Base-by-base conservation (phyloP, 2,113 vertebrate species). In the Ciconia maguari region DNA sequence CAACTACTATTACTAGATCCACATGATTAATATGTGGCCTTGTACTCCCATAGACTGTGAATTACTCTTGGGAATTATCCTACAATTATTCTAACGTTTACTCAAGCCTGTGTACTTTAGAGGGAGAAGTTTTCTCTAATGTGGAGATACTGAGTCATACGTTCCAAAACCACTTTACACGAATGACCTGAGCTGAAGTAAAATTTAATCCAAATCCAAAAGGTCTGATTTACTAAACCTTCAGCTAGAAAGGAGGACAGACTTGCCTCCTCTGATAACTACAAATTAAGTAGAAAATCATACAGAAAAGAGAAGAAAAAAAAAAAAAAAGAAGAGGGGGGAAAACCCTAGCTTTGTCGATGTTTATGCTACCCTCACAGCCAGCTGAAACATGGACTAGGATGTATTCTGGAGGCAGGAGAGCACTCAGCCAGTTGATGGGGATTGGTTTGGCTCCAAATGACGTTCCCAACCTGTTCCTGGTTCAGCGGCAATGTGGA, bases 131-230 rank as follows among this genome's bases (percentile, higher is more conserved):
- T 93, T 77, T 94, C 64, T 79, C 42, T 80, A 41, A 65, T 41
- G 66, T 68, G 80, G 88, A 93, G 87, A 83, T 55, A 74, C 17
- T 93, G 93, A 96, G 68, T 93, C 84, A 93, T 66, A 81, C 54
- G 66, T 88, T 90, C 71, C 75, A 91, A 95, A 94, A 15, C 44
- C 32, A 42, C 49, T 80, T 94, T 76, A 62, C 46, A 70, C 54
- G 57, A 88, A 84, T 46, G 38, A 79, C 32, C n/a, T 41, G 51
- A 71, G 32, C 27, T 51, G 34, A 91, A 78, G 16, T 41, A 86
- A 88, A 96, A 83, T 86, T 69, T 90, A 72, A 83, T 27, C 38
- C 58, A 66, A 72, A 82, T 0, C 46, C 15, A 44, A 61, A 95
- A 83, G 55, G 6, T 93, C 51, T 52, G 20, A 41, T 74, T 89